Evolutionary conservation across 2,888 invertebrate species (phyloP).

Genomic region (Mesorhabditis belari): DNA sequence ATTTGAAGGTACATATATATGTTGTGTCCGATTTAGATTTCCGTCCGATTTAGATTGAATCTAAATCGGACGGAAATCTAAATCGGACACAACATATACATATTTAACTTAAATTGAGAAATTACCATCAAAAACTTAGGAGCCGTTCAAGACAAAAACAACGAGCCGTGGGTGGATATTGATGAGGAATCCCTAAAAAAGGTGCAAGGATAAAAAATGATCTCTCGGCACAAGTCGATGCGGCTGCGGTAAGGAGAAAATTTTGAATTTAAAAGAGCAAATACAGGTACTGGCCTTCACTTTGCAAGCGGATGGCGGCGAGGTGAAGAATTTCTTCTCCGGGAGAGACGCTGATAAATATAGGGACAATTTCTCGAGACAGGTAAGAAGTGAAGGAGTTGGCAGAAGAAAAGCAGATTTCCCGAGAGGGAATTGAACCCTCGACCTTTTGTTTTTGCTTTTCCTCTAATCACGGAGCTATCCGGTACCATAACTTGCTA

Average conservation of each 20-base stretch:
- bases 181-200: not conserved
- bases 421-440: no score
- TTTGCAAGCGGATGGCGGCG: slow-evolving; percentile 18
- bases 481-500: no score
- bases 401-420: no score
- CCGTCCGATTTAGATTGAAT: no score
- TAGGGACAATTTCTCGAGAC: slow-evolving; percentile 20
- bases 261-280: not conserved
- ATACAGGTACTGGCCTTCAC: not conserved
- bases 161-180: not conserved
- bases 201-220: not conserved
- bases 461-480: no score
- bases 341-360: slow-evolving; percentile 24
- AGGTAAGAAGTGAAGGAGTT: no score
- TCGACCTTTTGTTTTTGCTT: no score
- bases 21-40: no score
- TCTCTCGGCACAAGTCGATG: not conserved
- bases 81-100: no score
- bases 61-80: no score
- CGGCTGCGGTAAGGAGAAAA: not conserved
- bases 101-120: no score
- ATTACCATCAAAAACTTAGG: not conserved
- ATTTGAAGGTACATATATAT: not conserved
- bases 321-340: slow-evolving; percentile 22
- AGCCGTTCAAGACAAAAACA: not conserved